These are phyloP conservation scores for Spondyliosoma cantharus DNA, from an alignment of 2,797 vertebrate species.

Conservation along the genomic window DNA sequence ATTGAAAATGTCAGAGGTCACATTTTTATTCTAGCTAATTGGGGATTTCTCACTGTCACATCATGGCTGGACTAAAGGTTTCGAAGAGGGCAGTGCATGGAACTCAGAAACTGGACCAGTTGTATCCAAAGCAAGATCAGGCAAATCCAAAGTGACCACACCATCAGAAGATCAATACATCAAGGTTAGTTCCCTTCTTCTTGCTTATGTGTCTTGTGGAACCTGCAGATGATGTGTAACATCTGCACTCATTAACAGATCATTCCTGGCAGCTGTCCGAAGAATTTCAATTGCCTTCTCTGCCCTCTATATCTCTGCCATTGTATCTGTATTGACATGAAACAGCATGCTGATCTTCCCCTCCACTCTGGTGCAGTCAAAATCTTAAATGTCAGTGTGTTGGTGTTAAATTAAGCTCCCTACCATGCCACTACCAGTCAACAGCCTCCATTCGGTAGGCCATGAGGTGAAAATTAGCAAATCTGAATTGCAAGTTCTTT, in stretches of 20 bases:
- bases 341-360: background rate
- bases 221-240: slow-evolving; percentile 2
- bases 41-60: no score
- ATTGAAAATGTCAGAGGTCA: no score
- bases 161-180: no score
- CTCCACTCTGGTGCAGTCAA: background rate
- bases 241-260: slow-evolving; percentile 13
- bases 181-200: background rate
- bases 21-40: no score
- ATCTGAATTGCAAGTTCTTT: slow-evolving; percentile 2
- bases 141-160: no score
- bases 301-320: background rate
- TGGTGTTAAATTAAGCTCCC: background rate
- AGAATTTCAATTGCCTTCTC: slow-evolving; percentile 9
- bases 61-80: no score
- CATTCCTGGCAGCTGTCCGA: slow-evolving; percentile 22
- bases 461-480: slow-evolving; percentile 7
- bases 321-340: background rate
- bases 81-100: no score
- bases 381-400: background rate
- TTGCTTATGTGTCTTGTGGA: background rate
- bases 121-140: no score
- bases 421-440: background rate
- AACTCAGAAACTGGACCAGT: no score
- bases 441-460: no score